phyloP scores from a whole-genome alignment of 2,888 invertebrate genomes.

The Scaptodrosophila latifasciaeformis region DNA sequence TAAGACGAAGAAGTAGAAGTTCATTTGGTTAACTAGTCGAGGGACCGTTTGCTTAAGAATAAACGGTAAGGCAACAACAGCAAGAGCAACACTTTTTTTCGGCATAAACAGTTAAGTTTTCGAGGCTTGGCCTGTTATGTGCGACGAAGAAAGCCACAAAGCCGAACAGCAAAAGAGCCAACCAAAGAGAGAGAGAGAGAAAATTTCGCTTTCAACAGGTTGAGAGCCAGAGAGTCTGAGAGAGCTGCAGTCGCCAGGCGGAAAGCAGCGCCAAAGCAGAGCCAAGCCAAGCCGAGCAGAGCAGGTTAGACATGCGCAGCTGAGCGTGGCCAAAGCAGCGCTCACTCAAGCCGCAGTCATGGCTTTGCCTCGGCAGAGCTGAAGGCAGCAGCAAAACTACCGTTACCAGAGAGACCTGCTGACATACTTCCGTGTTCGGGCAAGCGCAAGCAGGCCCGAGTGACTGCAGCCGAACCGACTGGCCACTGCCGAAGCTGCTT shows the following conservation, averaged over 20 bases:
- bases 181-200: slow-evolving; percentile 25
- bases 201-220: slow-evolving; percentile 75
- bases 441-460: slow-evolving; percentile 45
- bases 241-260: too few relatives aligned
- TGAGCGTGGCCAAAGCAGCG: slow-evolving; percentile 52
- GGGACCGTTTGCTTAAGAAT: slow-evolving; percentile 18
- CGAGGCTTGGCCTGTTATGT: slow-evolving; percentile 52
- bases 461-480: slow-evolving; percentile 17
- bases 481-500: too few relatives aligned
- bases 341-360: slow-evolving; percentile 15
- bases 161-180: slow-evolving; percentile 24
- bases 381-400: slow-evolving; percentile 62
- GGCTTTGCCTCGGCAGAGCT: slow-evolving; percentile 12
- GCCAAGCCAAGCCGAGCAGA: slow-evolving; percentile 5
- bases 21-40: slow-evolving; percentile 29
- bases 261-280: slow-evolving; percentile 34
- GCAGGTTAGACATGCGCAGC: slow-evolving; percentile 57
- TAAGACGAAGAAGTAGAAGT: slow-evolving; percentile 27
- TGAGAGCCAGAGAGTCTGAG: too few relatives aligned
- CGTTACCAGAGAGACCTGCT: slow-evolving; percentile 76
- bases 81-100: slow-evolving; percentile 35
- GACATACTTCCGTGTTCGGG: slow-evolving; percentile 76
- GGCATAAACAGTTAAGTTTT: slow-evolving; percentile 63
- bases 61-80: slow-evolving; percentile 57
- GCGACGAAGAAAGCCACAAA: slow-evolving; percentile 20